phyloP scores from a whole-genome alignment of 2,113 vertebrate species.

The Leptobrachium leishanense region DNA sequence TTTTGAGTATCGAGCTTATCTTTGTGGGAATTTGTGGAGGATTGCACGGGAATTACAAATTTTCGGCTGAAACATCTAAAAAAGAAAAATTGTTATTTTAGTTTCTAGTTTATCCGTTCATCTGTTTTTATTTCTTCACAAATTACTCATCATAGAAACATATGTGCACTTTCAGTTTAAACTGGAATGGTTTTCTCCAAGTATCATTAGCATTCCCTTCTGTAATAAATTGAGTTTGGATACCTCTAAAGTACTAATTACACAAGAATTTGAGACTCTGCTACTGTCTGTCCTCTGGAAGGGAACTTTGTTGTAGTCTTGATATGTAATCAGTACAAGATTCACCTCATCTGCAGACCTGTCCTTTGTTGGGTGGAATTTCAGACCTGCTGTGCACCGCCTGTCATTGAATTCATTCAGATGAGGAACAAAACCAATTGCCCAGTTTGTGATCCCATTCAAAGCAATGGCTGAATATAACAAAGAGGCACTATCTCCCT shows the following conservation, averaged over 20 bases:
- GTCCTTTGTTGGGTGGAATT: conserved; percentile 49
- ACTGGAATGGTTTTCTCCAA: too few relatives aligned
- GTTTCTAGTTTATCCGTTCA: too few relatives aligned
- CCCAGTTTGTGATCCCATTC: conserved; percentile 1
- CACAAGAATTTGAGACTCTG: conserved; percentile 67
- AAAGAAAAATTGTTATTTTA: too few relatives aligned
- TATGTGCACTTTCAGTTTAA: too few relatives aligned
- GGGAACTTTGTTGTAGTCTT: conserved; percentile 62
- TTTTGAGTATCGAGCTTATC: too few relatives aligned
- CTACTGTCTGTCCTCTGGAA: conserved; percentile 55
- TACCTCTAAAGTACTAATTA: conserved; percentile 77
- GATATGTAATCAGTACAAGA: conserved; percentile 58
- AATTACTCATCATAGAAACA: too few relatives aligned
- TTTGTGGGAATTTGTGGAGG: too few relatives aligned
- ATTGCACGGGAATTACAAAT: too few relatives aligned
- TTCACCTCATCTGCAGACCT: conserved; percentile 56
- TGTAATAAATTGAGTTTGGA: conserved; percentile 79
- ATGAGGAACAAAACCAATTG: neutral
- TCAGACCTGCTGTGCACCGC: conserved; percentile 38
- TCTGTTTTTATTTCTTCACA: too few relatives aligned
- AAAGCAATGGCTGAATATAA: neutral
- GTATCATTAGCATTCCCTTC: conserved; percentile 51
- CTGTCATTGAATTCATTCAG: conserved; percentile 28
- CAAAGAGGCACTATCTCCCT: conserved; percentile 30
- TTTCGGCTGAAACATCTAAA: too few relatives aligned